Base-by-base conservation (phyloP, 2,888 invertebrate species). In the Abrostola tripartita region DNA sequence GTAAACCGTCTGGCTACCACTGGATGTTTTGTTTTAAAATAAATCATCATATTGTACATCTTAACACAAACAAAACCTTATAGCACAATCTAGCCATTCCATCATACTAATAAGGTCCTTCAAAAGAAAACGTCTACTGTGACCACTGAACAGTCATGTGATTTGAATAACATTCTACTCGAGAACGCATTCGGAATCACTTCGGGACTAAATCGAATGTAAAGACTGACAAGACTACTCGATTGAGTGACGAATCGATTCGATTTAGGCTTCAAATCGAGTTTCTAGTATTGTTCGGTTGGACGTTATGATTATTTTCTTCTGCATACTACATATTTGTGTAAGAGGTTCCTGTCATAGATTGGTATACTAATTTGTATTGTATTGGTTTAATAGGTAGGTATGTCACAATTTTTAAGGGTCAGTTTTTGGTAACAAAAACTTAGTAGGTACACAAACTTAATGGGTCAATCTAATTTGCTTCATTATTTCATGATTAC, bases 51-150 rank as follows among this genome's bases (percentile, higher is more conserved):
- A 38, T n/a, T n/a, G n/a, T 38, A 10, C 37, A 38, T 52, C 38
- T 38, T 24, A 52, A 24, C 38, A 11, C 14, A 52, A 11, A 52
- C 9, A 24, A 24, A 24, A 2, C 24, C 24, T n/a, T n/a, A 24
- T 4, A 24, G 24, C 24, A 2, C 24, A 1, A 24, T n/a, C 24
- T 24, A 4, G 24, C 24, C 4, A 74, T 67, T 67, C 65, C 68
- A 74, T 76, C 68, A 79, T 75, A 82, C 79, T 74, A 68, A 77
- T 81, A 85, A 87, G 84, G 87, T 79, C 81, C 76, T 65, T 82
- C 77, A 68, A 71, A 68, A 78, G 51, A 55, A 52, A 72, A 76
- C 75, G 76, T 78, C 69, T 53, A 51, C n/a, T 14, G 24, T 54
- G 42, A 35, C 36, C 35, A n/a, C n/a, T n/a, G n/a, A n/a, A n/a